These are phyloP conservation scores for Miichthys miiuy DNA, from an alignment of 2,797 vertebrate species.

Conservation along the genomic window DNA sequence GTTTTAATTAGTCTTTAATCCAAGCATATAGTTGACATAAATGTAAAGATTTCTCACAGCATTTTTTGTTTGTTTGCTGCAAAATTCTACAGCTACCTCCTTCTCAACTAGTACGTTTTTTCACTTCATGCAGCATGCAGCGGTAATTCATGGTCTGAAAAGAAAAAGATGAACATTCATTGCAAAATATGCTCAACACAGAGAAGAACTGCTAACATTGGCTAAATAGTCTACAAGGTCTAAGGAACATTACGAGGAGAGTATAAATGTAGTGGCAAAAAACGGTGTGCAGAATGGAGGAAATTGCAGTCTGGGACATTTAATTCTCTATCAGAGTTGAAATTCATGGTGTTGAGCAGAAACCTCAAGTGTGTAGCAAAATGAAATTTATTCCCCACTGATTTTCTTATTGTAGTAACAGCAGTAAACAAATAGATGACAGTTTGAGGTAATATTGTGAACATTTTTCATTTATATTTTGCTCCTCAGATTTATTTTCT, in stretches of 20 bases:
- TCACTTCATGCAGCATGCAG: neutral
- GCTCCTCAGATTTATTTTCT: neutral
- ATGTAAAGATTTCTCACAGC: conserved; percentile 8
- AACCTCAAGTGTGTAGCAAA: conserved; percentile 4
- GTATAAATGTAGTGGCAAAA: neutral
- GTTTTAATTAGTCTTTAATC: conserved; percentile 51
- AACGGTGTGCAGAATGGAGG: neutral
- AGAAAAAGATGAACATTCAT: conserved; percentile 1
- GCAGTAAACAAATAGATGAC: conserved; percentile 5
- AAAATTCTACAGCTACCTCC: neutral
- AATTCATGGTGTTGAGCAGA: conserved; percentile 13
- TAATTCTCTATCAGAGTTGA: conserved; percentile 3
- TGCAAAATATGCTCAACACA: conserved; percentile 8
- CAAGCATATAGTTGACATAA: conserved; percentile 24
- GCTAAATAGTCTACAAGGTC: neutral
- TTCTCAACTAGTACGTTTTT: neutral
- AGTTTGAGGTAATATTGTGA: neutral
- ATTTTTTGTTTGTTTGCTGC: neutral
- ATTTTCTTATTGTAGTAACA: conserved; percentile 16
- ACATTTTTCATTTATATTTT: neutral
- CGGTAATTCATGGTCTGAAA: neutral
- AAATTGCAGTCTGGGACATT: conserved; percentile 12
- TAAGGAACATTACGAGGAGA: neutral
- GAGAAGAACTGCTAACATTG: neutral
- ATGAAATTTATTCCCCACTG: neutral